These are phyloP conservation scores for Malurus splendens DNA, from an alignment of 2,797 vertebrate species.

Conservation along the genomic window DNA sequence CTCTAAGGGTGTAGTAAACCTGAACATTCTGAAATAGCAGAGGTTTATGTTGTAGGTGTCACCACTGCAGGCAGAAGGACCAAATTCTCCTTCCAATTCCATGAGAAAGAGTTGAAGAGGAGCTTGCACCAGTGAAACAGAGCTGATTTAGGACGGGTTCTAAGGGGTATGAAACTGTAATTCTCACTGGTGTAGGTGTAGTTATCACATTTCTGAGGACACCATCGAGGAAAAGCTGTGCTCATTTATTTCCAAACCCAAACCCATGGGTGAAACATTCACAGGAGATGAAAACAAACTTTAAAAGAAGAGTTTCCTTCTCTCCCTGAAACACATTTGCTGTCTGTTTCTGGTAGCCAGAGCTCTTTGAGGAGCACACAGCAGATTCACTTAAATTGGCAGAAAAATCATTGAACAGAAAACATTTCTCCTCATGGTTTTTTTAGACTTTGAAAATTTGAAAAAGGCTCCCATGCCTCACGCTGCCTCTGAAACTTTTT, in stretches of 20 bases:
- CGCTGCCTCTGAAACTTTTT: not conserved
- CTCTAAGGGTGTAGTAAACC: not conserved
- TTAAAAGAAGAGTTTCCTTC: not conserved
- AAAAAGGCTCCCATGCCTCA: not conserved
- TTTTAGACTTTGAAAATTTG: not conserved
- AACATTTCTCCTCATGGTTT: not conserved
- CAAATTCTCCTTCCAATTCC: not conserved
- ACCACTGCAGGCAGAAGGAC: not conserved
- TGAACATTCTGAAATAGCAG: not conserved
- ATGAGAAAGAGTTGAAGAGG: not conserved
- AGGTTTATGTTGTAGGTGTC: not conserved
- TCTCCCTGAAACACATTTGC: not conserved
- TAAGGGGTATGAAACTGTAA: not conserved
- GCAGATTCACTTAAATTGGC: not conserved
- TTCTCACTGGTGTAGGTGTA: not conserved
- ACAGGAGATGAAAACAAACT: not conserved
- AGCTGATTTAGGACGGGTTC: not conserved
- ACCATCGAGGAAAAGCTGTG: not conserved
- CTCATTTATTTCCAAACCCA: not conserved
- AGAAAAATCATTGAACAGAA: not conserved
- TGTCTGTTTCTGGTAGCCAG: not conserved
- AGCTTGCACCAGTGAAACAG: rapidly evolving
- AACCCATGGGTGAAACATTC: not conserved
- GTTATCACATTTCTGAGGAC: not conserved
- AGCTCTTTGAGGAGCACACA: not conserved